Conservation (phyloP, 2,113 vertebrate species). For the human (Homo sapiens) region GRCh38 chr4:23972001-23972500, state of each 20-base stretch:
- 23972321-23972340: conserved; percentile 69
- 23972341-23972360: conserved; percentile 58
- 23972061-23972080: not conserved
- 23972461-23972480: not conserved
- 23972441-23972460: not conserved
- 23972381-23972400: not conserved
- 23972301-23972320: conserved; percentile 74
- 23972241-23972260: conserved; percentile 75
- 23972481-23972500: not conserved
- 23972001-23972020: not conserved
- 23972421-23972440: not conserved
- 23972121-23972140: conserved; percentile 65
- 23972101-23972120: conserved; percentile 4
- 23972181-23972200: conserved; percentile 74
- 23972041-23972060: not conserved
- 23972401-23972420: not conserved
- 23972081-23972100: not conserved
- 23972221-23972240: conserved; percentile 76
- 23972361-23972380: not conserved
- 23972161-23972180: conserved; percentile 34
- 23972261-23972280: conserved; percentile 61
- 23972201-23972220: conserved; percentile 78
- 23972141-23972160: conserved; percentile 52
- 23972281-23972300: conserved; percentile 66
- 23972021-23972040: not conserved